Base-by-base conservation (phyloP, 1,140 invertebrate genomes). In the Condylostylus longicornis region DNA sequence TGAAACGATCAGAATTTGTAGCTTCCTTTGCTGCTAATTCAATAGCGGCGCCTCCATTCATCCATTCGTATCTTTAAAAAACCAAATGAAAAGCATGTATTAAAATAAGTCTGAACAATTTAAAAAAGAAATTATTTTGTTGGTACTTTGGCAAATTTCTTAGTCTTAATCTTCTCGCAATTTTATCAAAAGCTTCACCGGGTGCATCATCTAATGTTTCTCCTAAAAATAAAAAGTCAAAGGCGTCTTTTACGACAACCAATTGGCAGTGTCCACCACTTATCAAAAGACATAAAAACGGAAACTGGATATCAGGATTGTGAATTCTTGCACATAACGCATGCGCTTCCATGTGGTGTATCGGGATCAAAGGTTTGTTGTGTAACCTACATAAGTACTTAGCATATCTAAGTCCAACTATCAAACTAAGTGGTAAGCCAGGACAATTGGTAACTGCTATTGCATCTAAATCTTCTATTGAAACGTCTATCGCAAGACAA, bases 301-400 rank as follows among this genome's bases (percentile, higher is more conserved):
- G 94, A 69, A 88, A 96, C 34, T 77, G 60, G 31, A 96, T 65
- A 37, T n/a, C n/a, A n/a, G 44, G 39, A 61, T 38, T 63, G 49
- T 60, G 54, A 71, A 95, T 79, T 54, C 90, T 67, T 12, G 71
- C 74, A 15, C 81, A 90, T 36, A 97, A 61, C n/a, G 93, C 90
- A 72, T 98, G 94, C 7, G 93, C 93, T 72, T 97, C 79, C 93
- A 98, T 98, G 48, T 98, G 94, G 69, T 98, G 93, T 48, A 98
- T 84, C 0, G 91, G 89, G 54, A 98, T 88, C 43, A 97, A 66
- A 5, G 88, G 86, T 61, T 89, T 88, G 1, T 74, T 69, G 45
- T 71, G 69, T 35, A 66, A 61, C 43, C 67, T 65, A 18, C 76
- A 74, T 18, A 97, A 53, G 52, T 81, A 67, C 53, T 83, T 85